A percentile compares a stretch with the other conserved stretches of the same genome.
These are phyloP conservation scores for Bovichtus diacanthus DNA, from an alignment of 2,797 vertebrate species.

Conservation along the genomic window DNA sequence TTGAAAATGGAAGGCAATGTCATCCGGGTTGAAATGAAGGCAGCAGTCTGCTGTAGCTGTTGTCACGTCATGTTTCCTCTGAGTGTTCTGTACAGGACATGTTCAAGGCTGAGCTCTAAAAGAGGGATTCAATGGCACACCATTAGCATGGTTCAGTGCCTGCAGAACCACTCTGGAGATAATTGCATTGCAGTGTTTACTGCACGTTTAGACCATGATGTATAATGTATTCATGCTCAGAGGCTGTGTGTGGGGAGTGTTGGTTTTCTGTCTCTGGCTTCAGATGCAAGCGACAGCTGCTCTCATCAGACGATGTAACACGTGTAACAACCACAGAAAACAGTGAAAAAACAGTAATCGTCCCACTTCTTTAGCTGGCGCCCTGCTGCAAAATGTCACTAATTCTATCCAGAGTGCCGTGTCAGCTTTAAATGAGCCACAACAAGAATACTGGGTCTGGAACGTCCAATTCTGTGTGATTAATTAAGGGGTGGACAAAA, in stretches of 20 bases:
- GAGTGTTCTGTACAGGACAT: not conserved
- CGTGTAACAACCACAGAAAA: not conserved
- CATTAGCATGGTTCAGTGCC: slow-evolving; percentile 2
- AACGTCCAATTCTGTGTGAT: not conserved
- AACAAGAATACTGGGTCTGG: not conserved
- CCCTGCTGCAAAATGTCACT: not conserved
- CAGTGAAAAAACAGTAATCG: not conserved
- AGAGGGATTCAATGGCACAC: not conserved
- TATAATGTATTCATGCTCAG: not conserved
- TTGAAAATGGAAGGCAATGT: not conserved
- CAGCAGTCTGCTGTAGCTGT: not conserved
- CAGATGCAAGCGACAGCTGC: not conserved
- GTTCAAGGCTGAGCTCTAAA: not conserved
- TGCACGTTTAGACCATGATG: not conserved
- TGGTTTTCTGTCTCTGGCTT: not conserved
- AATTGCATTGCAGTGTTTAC: slow-evolving; percentile 11
- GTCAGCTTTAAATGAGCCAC: not conserved
- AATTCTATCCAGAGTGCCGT: not conserved
- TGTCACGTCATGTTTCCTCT: not conserved
- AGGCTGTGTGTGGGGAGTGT: not conserved
- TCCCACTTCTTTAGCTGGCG: not conserved
- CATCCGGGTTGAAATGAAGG: not conserved
- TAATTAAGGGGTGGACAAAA: no score
- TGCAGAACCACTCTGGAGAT: slow-evolving; percentile 10
- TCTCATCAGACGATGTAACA: not conserved